Conservation (phyloP, 2,113 vertebrate genomes). For the Cnemophilus loriae region DNA sequence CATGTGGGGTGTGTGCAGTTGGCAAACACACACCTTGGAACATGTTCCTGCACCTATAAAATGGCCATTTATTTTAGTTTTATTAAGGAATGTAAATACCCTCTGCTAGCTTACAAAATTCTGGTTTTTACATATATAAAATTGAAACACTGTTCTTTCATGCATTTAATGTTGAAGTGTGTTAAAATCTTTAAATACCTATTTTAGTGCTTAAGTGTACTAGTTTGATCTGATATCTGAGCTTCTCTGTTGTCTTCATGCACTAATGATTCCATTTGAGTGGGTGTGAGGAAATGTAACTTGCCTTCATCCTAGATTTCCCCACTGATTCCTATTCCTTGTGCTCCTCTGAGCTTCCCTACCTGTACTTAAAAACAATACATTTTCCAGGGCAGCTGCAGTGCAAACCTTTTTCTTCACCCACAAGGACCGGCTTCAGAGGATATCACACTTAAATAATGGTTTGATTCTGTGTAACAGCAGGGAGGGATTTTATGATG, state of each 20-base stretch:
- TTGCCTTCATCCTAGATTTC: not conserved
- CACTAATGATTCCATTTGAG: not conserved
- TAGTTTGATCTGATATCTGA: not conserved
- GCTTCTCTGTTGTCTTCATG: not conserved
- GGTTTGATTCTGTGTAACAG: not conserved
- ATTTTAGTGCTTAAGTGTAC: not conserved
- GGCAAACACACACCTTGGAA: slow-evolving; percentile 55
- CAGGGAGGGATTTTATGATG: not conserved
- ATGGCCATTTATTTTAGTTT: slow-evolving; percentile 41
- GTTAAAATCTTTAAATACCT: not conserved
- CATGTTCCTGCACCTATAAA: slow-evolving; percentile 53
- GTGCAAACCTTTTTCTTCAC: not conserved
- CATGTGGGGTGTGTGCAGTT: slow-evolving; percentile 40
- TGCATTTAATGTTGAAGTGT: not conserved
- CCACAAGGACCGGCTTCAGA: not conserved
- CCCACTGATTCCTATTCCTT: not conserved
- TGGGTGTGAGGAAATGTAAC: not conserved
- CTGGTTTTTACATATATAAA: not conserved
- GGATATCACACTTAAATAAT: not conserved
- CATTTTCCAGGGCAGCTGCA: not conserved
- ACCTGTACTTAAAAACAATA: not conserved
- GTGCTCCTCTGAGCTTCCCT: not conserved
- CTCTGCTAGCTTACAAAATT: not conserved
- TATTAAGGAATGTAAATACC: slow-evolving; percentile 33
- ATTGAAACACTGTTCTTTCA: not conserved